Evolutionary conservation across 2,797 vertebrate species (phyloP).

Genomic region (Acanthurus leucopareius): DNA sequence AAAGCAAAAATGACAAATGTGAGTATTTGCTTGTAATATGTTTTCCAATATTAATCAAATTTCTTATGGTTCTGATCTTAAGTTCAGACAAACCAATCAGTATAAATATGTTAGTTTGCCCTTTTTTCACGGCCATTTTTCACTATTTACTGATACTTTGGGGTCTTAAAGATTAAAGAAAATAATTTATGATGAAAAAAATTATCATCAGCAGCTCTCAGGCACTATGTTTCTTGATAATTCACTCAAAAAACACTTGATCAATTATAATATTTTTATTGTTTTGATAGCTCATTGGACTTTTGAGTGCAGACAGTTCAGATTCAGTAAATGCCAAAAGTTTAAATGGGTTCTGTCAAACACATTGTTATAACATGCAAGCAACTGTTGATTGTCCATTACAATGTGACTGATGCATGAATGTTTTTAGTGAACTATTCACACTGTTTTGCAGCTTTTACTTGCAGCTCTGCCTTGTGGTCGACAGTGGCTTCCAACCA

Average conservation of each 20-base stretch:
- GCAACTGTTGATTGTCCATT: background rate
- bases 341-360: background rate
- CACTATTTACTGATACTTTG: background rate
- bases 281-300: background rate
- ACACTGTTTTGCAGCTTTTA: slow-evolving; percentile 40
- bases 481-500: slow-evolving; percentile 64
- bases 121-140: background rate
- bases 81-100: background rate
- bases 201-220: background rate
- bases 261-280: background rate
- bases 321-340: background rate
- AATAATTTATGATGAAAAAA: background rate
- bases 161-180: background rate
- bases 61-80: background rate
- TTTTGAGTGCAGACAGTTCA: background rate
- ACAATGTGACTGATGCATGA: background rate
- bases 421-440: slow-evolving; percentile 9
- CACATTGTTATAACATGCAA: background rate
- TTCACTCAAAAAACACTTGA: background rate
- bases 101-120: background rate
- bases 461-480: slow-evolving; percentile 54
- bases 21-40: background rate
- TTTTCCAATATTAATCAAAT: background rate
- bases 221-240: background rate
- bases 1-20: background rate